Percentiles rank a stretch among this genome's conserved stretches.
These are phyloP conservation scores for Nebria brevicollis DNA, from an alignment of 2,888 invertebrate genomes.

Conservation along the genomic window DNA sequence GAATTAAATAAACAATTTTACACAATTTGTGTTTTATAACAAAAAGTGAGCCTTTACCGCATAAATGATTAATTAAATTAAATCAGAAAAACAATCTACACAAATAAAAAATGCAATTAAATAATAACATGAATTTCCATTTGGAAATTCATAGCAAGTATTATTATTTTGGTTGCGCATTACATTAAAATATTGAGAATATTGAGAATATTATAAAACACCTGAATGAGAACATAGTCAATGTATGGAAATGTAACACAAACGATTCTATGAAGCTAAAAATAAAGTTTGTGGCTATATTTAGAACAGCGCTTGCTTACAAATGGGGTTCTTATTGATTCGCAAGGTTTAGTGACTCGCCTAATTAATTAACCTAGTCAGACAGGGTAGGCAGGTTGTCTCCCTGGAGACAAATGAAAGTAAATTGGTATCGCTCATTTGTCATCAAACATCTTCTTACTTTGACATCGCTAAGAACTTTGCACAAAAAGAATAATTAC, in stretches of 20 bases:
- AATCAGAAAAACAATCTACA: too few relatives aligned
- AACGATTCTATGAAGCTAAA: conserved; percentile 3
- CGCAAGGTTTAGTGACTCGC: conserved; percentile 24
- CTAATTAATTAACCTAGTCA: conserved; percentile 33
- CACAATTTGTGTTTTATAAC: too few relatives aligned
- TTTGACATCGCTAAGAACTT: background rate
- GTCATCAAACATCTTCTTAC: conserved; percentile 18
- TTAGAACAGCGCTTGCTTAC: background rate
- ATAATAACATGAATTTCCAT: too few relatives aligned
- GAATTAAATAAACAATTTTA: background rate
- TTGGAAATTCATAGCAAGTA: too few relatives aligned
- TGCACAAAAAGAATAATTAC: background rate
- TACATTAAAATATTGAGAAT: background rate
- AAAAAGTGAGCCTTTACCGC: too few relatives aligned
- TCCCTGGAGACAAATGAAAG: conserved; percentile 42
- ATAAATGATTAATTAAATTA: too few relatives aligned
- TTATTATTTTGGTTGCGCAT: too few relatives aligned
- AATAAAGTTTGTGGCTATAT: background rate
- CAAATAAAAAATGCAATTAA: too few relatives aligned
- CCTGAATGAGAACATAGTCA: background rate
- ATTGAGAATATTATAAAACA: background rate
- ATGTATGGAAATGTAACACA: background rate
- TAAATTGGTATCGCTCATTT: conserved; percentile 32
- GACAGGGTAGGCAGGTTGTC: conserved; percentile 24
- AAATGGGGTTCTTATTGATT: conserved; percentile 18